Base-by-base conservation (phyloP, 2,888 invertebrate species). In the Tenodera sinensis region DNA sequence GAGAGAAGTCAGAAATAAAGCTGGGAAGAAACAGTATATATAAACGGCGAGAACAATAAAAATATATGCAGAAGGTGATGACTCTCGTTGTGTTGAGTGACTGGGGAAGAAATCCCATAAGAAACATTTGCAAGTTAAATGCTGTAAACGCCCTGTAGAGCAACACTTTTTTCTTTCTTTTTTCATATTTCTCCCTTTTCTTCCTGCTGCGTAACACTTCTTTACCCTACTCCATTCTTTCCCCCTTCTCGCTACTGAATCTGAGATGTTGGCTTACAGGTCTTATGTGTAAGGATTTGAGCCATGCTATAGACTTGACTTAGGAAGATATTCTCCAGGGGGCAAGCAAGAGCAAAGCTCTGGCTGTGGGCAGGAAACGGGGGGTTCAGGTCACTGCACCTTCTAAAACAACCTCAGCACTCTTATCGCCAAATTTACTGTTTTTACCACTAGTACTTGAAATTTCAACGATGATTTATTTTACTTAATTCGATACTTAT, bases 101-200 rank as follows among this genome's bases (percentile, higher is more conserved):
- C 85, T 47, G 27, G 71, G 71, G 81, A 88, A 88, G 88, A 89
- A 89, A 89, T 86, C 89, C 89, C 85, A 89, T 88, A 85, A 88
- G 54, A 88, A 88, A 93, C 93, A 93, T 93, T 93, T 93, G 93
- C 93, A 93, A 93, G 93, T 93, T 93, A 93, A 93, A 93, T 93
- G 93, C 92, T 92, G 93, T 93, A 93, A 93, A 93, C 92, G 92
- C 91, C 92, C 91, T 90, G 91, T 90, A 89, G 92, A 92, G 92
- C 93, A 93, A 93, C 88, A 93, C 93, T 93, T 93, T 71, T 71
- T 71, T 71, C n/a, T n/a, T n/a, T n/a, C n/a, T n/a, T 93, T 93
- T 92, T 93, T 93, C 88, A 88, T 88, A 88, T 88, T 88, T 88
- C 86, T 88, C 47, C 83, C 85, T 82, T 85, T 87, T 88, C 84